Percentiles rank a stretch among this genome's conserved stretches.
phyloP scores from a whole-genome alignment of 2,888 invertebrate genomes.

The Epistrophella euchroma region DNA sequence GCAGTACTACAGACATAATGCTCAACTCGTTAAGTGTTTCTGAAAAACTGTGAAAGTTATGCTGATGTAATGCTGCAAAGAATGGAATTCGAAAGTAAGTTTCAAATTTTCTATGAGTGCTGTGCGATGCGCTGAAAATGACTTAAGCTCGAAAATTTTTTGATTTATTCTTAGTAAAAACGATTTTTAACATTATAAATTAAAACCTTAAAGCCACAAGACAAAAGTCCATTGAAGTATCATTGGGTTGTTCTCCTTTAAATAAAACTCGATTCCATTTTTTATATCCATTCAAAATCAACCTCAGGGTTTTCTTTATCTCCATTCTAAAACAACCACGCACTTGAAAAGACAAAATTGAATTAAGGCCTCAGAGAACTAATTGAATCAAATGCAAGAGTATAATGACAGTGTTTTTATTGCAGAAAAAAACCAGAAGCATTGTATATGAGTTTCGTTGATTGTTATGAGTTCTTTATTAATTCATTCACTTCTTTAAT shows the following conservation, averaged over 20 bases:
- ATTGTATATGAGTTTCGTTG: slow-evolving; percentile 29
- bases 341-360: background rate
- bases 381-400: slow-evolving; percentile 41
- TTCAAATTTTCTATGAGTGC: too few species aligned
- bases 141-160: too few species aligned
- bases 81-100: too few species aligned
- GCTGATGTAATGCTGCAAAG: too few species aligned
- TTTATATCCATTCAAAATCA: slow-evolving; percentile 11
- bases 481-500: slow-evolving; percentile 51
- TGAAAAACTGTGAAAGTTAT: too few species aligned
- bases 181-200: too few species aligned
- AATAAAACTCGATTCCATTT: slow-evolving; percentile 41
- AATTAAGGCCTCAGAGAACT: slow-evolving; percentile 57
- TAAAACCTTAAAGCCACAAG: slow-evolving; percentile 43
- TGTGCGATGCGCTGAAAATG: too few species aligned
- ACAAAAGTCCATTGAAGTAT: slow-evolving; percentile 24
- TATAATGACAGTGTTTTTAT: slow-evolving; percentile 49
- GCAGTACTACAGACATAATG: too few species aligned
- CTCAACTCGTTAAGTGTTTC: too few species aligned
- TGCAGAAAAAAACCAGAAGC: slow-evolving; percentile 44
- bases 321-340: background rate
- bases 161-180: too few species aligned
- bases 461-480: slow-evolving; percentile 57
- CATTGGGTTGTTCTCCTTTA: slow-evolving; percentile 40
- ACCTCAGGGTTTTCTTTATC: slow-evolving; percentile 21